Base-by-base conservation (phyloP, 2,888 invertebrate species). In the Andrena fulva region DNA sequence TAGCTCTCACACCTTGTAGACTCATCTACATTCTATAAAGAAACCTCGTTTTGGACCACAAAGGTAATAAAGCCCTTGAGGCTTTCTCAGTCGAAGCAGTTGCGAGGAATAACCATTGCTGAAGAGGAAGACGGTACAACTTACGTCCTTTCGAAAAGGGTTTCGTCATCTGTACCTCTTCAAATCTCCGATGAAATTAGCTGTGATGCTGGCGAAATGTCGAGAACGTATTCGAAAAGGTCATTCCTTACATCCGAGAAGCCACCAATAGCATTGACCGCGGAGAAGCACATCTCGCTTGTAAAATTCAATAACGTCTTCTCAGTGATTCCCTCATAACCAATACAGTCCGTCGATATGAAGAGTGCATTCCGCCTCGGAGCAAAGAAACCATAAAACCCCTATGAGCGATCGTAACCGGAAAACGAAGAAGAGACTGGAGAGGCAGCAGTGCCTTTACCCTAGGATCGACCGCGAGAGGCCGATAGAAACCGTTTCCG, bases 401-500 rank as follows among this genome's bases (percentile, higher is more conserved):
- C 82, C 75, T 66, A 84, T 82, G 85, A 87, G 83, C 62, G 88
- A 85, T 86, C 83, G 88, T 87, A 87, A 87, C 71, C 77, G 85
- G 87, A 87, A 87, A 87, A 82, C 86, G 81, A 83, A 85, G 73
- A 81, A 71, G 75, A 81, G 77, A 74, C 76, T 59, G 64, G 54
- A 62, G 67, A 78, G 75, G 70, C 62, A 62, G 78, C 81, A 33
- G 60, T 73, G 87, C 71, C 71, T 72, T 79, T 84, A 81, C 75
- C 82, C 71, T 74, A 86, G 88, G 83, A 86, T 82, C 76, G 86
- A 82, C 72, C 77, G 80, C 77, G 82, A 83, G 84, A 83, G 85
- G 59, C 82, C 82, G 86, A 86, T 89, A 85, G 87, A 88, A 89
- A 91, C 87, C 81, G 87, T 92, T 92, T 93, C 92, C 93, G 92